Conservation (phyloP, 2,797 vertebrate genomes). For the Coluber constrictor region DNA sequence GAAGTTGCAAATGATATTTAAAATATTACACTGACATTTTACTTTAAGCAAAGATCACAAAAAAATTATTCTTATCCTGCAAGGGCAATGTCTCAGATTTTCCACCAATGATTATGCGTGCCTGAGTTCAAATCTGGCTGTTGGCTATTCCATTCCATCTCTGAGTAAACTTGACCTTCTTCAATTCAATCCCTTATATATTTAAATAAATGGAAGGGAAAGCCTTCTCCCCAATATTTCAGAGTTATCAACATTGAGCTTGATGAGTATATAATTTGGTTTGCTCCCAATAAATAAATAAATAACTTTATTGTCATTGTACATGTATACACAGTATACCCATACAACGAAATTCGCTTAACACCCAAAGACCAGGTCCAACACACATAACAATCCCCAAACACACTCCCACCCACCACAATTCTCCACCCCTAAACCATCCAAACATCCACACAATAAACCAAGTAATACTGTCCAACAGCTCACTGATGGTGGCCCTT, state of each 20-base stretch:
- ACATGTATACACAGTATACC: no score
- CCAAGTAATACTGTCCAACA: no score
- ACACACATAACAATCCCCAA: no score
- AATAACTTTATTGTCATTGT: no score
- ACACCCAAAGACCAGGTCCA: no score
- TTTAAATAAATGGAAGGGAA: neutral
- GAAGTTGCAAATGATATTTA: slow-evolving; percentile 38
- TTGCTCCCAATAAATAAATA: neutral
- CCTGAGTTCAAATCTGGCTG: neutral
- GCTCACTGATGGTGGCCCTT: no score
- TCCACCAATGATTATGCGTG: neutral
- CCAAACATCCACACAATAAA: no score
- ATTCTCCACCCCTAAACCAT: no score
- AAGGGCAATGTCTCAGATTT: neutral
- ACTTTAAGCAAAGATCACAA: slow-evolving; percentile 21
- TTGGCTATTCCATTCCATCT: neutral
- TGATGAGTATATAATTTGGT: neutral
- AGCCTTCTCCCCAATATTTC: neutral
- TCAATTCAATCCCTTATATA: neutral
- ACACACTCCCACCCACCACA: no score
- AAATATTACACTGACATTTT: slow-evolving; percentile 49
- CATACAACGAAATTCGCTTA: no score
- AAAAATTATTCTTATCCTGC: neutral
- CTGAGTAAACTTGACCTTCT: neutral
- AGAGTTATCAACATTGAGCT: neutral